Conservation (phyloP, 2,888 invertebrate species). For the Hemistola chrysoprasaria region DNA sequence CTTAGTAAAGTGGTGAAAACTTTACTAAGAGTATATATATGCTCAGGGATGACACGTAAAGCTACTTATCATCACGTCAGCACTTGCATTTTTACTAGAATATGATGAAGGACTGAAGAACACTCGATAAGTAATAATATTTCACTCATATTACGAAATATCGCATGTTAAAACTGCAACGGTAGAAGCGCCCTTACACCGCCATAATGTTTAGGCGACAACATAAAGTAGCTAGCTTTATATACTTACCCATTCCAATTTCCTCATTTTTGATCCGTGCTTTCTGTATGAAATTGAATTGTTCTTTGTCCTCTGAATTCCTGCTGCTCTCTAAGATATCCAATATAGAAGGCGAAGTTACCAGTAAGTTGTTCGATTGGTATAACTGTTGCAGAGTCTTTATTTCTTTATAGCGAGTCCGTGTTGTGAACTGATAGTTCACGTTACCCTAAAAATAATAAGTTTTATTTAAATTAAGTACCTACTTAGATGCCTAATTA, state of each 20-base stretch:
- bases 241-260: slow-evolving; percentile 2
- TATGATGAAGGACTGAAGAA: too few species aligned
- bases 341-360: slow-evolving; percentile 36
- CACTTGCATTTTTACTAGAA: too few species aligned
- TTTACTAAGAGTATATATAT: too few species aligned
- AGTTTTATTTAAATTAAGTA: neutral
- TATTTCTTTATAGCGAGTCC: slow-evolving; percentile 30
- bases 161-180: too few species aligned
- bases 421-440: slow-evolving; percentile 50
- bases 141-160: too few species aligned
- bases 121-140: too few species aligned
- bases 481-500: too few species aligned
- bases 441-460: slow-evolving; percentile 45
- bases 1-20: too few species aligned
- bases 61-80: too few species aligned
- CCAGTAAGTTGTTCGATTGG: slow-evolving; percentile 28
- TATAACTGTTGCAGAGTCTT: slow-evolving; percentile 39
- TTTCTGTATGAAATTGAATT: slow-evolving; percentile 25
- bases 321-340: slow-evolving; percentile 29
- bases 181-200: too few species aligned
- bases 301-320: slow-evolving; percentile 17
- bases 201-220: too few species aligned
- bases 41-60: too few species aligned
- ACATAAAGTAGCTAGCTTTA: neutral
- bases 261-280: slow-evolving; percentile 2